Percentiles rank a stretch among this genome's conserved stretches.
These are phyloP conservation scores for Leptodactylus fuscus DNA, from an alignment of 2,113 vertebrate species.

Conservation along the genomic window DNA sequence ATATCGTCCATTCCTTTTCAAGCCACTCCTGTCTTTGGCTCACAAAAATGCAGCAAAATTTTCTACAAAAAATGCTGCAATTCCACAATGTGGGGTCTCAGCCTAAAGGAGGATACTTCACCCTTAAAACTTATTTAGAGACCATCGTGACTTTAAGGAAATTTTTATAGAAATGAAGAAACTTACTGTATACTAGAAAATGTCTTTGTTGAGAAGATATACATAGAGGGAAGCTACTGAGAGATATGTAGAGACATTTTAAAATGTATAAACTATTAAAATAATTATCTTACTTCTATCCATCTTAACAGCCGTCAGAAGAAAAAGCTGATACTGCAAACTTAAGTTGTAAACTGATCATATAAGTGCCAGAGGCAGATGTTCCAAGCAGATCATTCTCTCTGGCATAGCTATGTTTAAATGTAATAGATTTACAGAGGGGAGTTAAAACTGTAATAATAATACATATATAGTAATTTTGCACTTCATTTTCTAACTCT, in stretches of 20 bases:
- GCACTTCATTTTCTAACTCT: neutral
- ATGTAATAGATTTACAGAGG: neutral
- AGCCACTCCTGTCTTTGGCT: too few species aligned
- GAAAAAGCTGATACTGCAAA: neutral
- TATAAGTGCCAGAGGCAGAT: slow-evolving; percentile 17
- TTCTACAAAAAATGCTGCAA: too few species aligned
- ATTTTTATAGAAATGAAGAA: too few species aligned
- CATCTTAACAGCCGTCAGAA: neutral
- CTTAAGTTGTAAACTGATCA: slow-evolving; percentile 7
- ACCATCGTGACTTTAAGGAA: too few species aligned
- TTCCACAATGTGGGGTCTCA: too few species aligned
- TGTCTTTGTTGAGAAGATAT: neutral
- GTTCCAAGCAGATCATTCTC: neutral
- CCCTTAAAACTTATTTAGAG: too few species aligned
- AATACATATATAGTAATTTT: neutral
- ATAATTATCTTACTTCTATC: neutral
- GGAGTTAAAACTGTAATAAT: neutral
- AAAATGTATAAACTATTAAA: slow-evolving; percentile 14
- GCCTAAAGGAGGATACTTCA: too few species aligned
- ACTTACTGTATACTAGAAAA: neutral
- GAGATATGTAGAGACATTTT: neutral
- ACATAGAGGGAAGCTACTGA: neutral
- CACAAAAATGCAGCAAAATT: too few species aligned
- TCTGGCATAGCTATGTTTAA: neutral
- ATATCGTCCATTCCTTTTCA: too few species aligned